These are phyloP conservation scores for Sebastes kiyomatsui DNA, from an alignment of 2,797 vertebrate genomes.

Conservation along the genomic window DNA sequence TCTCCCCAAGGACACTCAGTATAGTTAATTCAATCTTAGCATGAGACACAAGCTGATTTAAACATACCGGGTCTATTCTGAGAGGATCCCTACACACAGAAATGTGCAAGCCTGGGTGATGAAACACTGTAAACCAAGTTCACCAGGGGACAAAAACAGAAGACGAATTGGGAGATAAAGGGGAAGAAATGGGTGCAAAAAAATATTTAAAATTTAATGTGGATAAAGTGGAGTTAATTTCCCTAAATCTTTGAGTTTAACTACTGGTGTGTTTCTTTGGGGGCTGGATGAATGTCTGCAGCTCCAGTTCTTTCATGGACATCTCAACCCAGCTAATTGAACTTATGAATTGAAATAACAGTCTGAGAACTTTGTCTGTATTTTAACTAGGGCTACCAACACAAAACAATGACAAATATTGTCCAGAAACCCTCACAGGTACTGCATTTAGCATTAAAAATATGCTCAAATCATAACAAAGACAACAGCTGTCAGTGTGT, in stretches of 20 bases:
- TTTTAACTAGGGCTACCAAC: too few species aligned
- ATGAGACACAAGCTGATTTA: neutral
- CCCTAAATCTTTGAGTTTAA: neutral
- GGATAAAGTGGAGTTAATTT: neutral
- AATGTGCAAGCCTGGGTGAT: neutral
- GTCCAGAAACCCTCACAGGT: too few species aligned
- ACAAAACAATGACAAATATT: too few species aligned
- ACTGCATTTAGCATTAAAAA: too few species aligned
- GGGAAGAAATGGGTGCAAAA: neutral
- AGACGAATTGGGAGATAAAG: neutral
- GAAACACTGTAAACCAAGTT: neutral
- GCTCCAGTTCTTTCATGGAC: neutral
- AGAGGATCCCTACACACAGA: neutral
- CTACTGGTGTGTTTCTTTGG: neutral
- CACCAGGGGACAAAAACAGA: neutral
- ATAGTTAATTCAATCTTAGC: constrained; percentile 14
- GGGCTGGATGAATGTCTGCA: too few species aligned
- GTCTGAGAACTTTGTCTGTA: neutral
- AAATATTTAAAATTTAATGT: neutral
- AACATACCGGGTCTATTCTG: constrained; percentile 1
- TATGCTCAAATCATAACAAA: too few species aligned
- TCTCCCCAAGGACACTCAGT: neutral
- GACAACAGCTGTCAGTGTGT: too few species aligned
- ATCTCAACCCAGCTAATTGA: neutral
- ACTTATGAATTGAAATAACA: neutral